phyloP scores from a whole-genome alignment of 1,140 invertebrate species.

The Apis mellifera region DNA sequence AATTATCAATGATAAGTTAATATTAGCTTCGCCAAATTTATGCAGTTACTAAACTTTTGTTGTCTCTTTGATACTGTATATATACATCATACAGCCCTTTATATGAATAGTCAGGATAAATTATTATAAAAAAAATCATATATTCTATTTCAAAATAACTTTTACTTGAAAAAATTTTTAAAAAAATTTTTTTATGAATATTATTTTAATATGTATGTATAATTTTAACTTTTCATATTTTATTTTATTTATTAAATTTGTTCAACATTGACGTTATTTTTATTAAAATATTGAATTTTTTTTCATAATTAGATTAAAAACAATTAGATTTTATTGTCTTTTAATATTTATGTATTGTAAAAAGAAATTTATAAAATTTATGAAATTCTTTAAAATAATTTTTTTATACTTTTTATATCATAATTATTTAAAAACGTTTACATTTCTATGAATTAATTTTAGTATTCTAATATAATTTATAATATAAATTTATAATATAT shows the following conservation, averaged over 20 bases:
- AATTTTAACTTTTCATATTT: slow-evolving; percentile 5
- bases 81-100: slow-evolving; percentile 11
- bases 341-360: background rate
- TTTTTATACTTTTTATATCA: background rate
- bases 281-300: background rate
- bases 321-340: background rate
- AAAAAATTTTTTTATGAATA: background rate
- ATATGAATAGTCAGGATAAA: slow-evolving; percentile 21
- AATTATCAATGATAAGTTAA: background rate
- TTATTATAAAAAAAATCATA: slow-evolving; percentile 12
- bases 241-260: background rate
- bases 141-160: background rate
- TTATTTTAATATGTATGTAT: slow-evolving; percentile 8
- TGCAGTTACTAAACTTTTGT: slow-evolving; percentile 6
- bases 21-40: background rate
- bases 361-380: background rate
- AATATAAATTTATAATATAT: background rate
- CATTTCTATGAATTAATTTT: background rate
- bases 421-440: background rate
- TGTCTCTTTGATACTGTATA: background rate
- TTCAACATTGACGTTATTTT: background rate
- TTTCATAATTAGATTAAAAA: background rate
- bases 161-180: too few relatives aligned
- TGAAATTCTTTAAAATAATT: background rate
- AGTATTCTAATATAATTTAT: too few relatives aligned